phyloP scores from a whole-genome alignment of 2,113 vertebrate species.

The Salvator merianae region DNA sequence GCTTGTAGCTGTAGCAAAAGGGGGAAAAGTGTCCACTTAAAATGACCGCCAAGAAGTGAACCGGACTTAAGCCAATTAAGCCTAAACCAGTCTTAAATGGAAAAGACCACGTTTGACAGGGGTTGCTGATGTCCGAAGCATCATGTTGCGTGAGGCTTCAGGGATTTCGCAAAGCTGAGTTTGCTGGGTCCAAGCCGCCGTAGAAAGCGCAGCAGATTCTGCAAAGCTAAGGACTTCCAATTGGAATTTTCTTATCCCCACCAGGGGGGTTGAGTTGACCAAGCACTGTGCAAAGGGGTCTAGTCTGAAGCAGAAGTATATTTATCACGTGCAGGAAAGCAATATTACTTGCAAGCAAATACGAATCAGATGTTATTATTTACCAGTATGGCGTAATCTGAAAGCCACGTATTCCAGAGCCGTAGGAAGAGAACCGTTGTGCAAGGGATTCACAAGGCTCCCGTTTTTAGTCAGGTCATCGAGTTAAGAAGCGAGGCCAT shows the following conservation, averaged over 20 bases:
- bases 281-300: neutral
- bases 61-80: too few species aligned
- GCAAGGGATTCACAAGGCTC: neutral
- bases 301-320: neutral
- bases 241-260: neutral
- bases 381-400: neutral
- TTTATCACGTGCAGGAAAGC: neutral
- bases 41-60: too few species aligned
- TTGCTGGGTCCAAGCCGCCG: neutral
- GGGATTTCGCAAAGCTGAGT: neutral
- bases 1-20: too few species aligned
- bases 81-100: too few species aligned
- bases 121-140: too few species aligned
- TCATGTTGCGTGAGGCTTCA: neutral
- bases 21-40: too few species aligned
- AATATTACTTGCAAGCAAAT: neutral
- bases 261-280: neutral
- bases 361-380: neutral
- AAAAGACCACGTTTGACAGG: too few species aligned
- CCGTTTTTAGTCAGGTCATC: too few species aligned
- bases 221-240: neutral
- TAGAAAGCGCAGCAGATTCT: neutral
- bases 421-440: neutral
- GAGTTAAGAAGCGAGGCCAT: neutral
- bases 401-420: neutral